These are phyloP conservation scores for Pongo abelii DNA, from an alignment of 2,113 vertebrate species.

Conservation along the genomic window DNA sequence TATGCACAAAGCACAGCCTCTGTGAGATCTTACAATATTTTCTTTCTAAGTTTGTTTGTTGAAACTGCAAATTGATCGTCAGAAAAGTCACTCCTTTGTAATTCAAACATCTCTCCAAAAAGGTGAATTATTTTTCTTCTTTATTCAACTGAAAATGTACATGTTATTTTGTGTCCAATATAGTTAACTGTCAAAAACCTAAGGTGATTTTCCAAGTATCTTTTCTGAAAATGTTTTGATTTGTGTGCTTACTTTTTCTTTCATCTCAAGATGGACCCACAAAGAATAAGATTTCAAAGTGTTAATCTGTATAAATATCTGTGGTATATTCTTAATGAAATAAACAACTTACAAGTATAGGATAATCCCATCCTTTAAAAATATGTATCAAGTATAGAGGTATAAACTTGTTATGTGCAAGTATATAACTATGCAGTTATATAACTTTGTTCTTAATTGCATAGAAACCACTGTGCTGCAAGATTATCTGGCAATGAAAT, in stretches of 20 bases:
- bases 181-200: not conserved
- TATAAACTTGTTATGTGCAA: not conserved
- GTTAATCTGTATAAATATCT: not conserved
- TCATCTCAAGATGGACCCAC: not conserved
- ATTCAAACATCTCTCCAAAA: not conserved
- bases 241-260: not conserved
- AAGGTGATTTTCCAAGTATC: not conserved
- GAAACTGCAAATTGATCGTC: not conserved
- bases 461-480: not conserved
- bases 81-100: not conserved
- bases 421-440: not conserved
- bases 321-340: not conserved
- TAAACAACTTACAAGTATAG: not conserved
- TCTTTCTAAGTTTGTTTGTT: too few species aligned
- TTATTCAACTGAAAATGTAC: not conserved
- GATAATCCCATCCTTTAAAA: not conserved
- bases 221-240: not conserved
- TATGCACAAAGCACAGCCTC: accelerated
- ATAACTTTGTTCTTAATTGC: not conserved
- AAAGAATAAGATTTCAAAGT: not conserved
- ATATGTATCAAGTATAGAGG: not conserved
- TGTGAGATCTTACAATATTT: accelerated
- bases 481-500: not conserved
- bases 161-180: not conserved
- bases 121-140: not conserved